Percentiles rank a stretch among this genome's conserved stretches.
Evolutionary conservation across 2,113 vertebrate species (phyloP).

Genomic region (Gallinago paraguaiae): DNA sequence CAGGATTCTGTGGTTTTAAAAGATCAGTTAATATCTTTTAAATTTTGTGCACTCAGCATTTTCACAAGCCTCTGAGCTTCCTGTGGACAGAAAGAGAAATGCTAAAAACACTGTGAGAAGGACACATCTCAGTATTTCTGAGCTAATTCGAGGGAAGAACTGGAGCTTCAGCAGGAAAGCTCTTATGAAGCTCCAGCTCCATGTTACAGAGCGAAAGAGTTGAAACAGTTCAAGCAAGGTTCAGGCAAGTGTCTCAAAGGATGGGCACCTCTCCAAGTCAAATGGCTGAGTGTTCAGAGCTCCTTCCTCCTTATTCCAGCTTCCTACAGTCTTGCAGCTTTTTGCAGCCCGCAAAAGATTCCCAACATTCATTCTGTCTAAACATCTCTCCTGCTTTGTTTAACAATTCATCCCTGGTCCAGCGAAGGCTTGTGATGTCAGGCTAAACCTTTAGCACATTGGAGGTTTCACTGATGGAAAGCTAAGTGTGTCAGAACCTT

Average conservation of each 20-base stretch:
- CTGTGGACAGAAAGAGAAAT: neutral
- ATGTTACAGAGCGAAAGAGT: neutral
- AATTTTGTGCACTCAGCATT: neutral
- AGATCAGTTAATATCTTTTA: neutral
- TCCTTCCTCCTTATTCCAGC: neutral
- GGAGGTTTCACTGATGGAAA: neutral
- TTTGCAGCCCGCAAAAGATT: neutral
- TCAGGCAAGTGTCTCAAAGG: neutral
- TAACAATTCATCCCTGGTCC: neutral
- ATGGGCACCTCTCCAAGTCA: constrained; percentile 2
- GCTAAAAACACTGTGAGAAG: neutral
- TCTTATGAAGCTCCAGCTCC: neutral
- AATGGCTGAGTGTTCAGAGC: neutral
- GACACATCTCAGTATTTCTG: neutral
- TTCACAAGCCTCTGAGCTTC: neutral
- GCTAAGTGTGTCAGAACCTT: neutral
- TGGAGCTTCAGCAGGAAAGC: neutral
- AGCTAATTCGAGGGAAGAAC: neutral
- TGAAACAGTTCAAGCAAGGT: neutral
- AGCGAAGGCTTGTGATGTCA: neutral
- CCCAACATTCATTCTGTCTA: constrained; percentile 19
- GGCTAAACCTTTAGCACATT: neutral
- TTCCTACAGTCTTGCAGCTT: neutral
- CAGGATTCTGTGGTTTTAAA: neutral
- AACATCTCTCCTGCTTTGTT: constrained; percentile 23